Evolutionary conservation across 1,140 invertebrate genomes (phyloP), one percentile per base, ranked within the genome.

Genomic region (Asobara japonica): DNA sequence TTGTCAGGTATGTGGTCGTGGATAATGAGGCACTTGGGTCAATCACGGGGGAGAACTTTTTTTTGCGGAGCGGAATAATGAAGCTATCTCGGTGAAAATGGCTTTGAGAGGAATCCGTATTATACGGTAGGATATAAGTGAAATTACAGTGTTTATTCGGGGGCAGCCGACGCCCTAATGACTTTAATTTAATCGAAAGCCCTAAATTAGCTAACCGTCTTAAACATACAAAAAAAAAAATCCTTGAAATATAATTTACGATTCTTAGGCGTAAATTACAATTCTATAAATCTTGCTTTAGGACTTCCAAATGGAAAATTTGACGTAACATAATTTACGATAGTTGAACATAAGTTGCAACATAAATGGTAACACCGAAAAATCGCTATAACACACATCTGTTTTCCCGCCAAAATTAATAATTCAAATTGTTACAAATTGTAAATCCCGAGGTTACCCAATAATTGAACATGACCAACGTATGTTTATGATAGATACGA

Each of bases 381-480:
- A 45, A 45, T 22, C 25, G 16, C 16, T 25, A 65, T n/a, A n/a
- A n/a, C n/a, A n/a, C n/a, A n/a, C n/a, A n/a, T n/a, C n/a, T n/a
- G n/a, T n/a, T n/a, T 38, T 38, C 8, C 10, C 36, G 10, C 10
- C 38, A 25, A 38, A 48, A 29, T 38, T 69, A 56, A 8, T 56
- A 36, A 61, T 69, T 16, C 5, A 67, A 51, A n/a, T 27, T 25
- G 51, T 67, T 30, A 2, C 10, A 20, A 3, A 8, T 20, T 20
- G 8, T 4, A 51, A 51, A 51, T 51, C 18, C 36, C 30, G 8
- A 20, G 25, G 16, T 31, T 36, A 69, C 16, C 27, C 48, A 69
- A 69, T 69, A 69, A 69, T 60, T 60, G 31, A 31, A 16, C 29
- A 69, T 51, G 27, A 66, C 13, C 36, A 20, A 56, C 27, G 20